These are phyloP conservation scores for Epicampocera succincta DNA, from an alignment of 2,888 invertebrate species.

Conservation along the genomic window DNA sequence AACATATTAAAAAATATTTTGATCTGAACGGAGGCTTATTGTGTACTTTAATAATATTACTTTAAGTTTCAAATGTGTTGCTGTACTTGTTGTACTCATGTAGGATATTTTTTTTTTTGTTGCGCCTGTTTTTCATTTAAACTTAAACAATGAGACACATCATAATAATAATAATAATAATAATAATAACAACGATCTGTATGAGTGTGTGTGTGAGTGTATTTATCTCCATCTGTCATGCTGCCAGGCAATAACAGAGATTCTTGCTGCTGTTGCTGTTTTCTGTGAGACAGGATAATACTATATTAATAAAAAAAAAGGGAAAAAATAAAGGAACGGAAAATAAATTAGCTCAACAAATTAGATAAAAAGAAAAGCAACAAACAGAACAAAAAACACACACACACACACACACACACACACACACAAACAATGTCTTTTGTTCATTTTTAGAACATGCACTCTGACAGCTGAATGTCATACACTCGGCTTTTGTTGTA, in stretches of 20 bases:
- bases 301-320: slow-evolving; percentile 28
- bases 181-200: too few relatives aligned
- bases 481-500: slow-evolving; percentile 46
- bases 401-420: too few relatives aligned
- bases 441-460: slow-evolving; percentile 60
- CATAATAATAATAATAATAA: too few relatives aligned
- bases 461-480: slow-evolving; percentile 65
- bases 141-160: not conserved
- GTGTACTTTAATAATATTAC: too few relatives aligned
- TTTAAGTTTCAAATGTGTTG: too few relatives aligned
- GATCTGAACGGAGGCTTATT: too few relatives aligned
- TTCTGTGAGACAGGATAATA: slow-evolving; percentile 48
- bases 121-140: too few relatives aligned
- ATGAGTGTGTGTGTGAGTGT: not conserved
- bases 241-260: slow-evolving; percentile 47
- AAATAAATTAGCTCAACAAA: slow-evolving; percentile 52
- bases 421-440: slow-evolving; percentile 14
- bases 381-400: not conserved
- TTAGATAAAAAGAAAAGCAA: slow-evolving; percentile 5
- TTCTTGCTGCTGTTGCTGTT: slow-evolving; percentile 14
- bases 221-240: slow-evolving; percentile 9
- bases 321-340: too few relatives aligned
- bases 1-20: too few relatives aligned
- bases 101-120: too few relatives aligned
- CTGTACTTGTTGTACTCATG: too few relatives aligned